Base-by-base conservation (phyloP, 2,797 vertebrate species). In the Novumbra hubbsi region DNA sequence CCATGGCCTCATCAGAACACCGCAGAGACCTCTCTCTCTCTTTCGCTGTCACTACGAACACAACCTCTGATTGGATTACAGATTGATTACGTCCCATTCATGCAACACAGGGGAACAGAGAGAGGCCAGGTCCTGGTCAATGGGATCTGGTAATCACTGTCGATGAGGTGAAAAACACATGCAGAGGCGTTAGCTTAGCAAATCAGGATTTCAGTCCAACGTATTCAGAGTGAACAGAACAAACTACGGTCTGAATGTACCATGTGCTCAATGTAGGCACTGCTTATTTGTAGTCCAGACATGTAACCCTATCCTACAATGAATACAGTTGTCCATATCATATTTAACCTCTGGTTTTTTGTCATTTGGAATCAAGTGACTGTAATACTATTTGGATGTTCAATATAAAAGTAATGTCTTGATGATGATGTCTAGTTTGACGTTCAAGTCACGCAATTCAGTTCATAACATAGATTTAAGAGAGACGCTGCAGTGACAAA, bases 51-150 rank as follows among this genome's bases (percentile, higher is more conserved):
- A 89, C 73, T 74, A 63, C 15, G 79, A 75, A 84, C n/a, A 48
- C 66, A 75, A 77, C 83, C 92, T 90, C 89, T 94, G 94, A 95
- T 94, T 94, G 94, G 94, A 93, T 93, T 91, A 92, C 81, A 93
- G 92, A 94, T 91, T 94, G 94, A 95, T 95, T 94, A 90, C 87
- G 85, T 84, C 79, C 88, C 85, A 93, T 95, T 95, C 92, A 93
- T 76, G 84, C 75, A 49, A 86, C n/a, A 82, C 79, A 81, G 82
- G 84, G 81, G 80, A 81, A 81, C 67, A 80, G 81, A 85, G 85
- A 81, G 77, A 86, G 41, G 41, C 41, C 88, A 88, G 83, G 89
- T 91, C 88, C 88, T 80, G 90, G 93, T 94, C 93, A 95, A 91
- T 91, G 88, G 89, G 88, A 92, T 86, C 91, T 92, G 90, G 92